Base-by-base conservation (phyloP, 2,888 invertebrate species). In the Synanthedon myopaeformis region DNA sequence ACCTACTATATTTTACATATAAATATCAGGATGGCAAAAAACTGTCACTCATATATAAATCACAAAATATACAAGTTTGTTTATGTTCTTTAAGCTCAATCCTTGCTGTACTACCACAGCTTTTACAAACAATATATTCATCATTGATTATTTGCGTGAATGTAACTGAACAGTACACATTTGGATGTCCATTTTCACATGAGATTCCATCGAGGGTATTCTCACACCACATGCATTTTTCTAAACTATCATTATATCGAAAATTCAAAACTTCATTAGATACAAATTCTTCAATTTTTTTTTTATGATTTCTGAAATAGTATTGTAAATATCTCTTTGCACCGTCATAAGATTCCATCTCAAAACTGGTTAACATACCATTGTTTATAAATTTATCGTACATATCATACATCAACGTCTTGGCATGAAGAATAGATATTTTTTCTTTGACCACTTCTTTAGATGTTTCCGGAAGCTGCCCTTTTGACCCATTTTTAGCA, bases 41-140 rank as follows among this genome's bases (percentile, higher is more conserved):
- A 41, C 35, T 41, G 42, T 19, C 54, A 53, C 52, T 56, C 53
- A 82, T 71, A 61, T 65, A 59, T 53, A 71, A 59, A 69, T 85
- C 85, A 74, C 87, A 87, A 54, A 77, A 79, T 4, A 78, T 56
- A 72, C 87, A 87, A 19, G 64, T 55, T 10, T 75, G 73, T n/a
- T 69, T 67, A 4, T 65, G 58, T 11, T 56, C 4, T 50, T 56
- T 57, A 49, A 83, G 58, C 52, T 84, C 82, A 14, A 57, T 54
- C 52, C 72, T 69, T 8, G 79, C 80, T 4, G 70, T 74, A 1
- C 65, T 54, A 14, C 68, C 64, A 59, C 87, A 87, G 51, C 67
- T 58, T 42, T 62, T 69, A 63, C 87, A 87, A 0, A 69, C 49
- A 1, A 87, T 59, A 59, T 86, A 85, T 52, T 81, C 65, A 56